phyloP scores from a whole-genome alignment of 2,888 invertebrate species.

The Parascotia fuliginaria region DNA sequence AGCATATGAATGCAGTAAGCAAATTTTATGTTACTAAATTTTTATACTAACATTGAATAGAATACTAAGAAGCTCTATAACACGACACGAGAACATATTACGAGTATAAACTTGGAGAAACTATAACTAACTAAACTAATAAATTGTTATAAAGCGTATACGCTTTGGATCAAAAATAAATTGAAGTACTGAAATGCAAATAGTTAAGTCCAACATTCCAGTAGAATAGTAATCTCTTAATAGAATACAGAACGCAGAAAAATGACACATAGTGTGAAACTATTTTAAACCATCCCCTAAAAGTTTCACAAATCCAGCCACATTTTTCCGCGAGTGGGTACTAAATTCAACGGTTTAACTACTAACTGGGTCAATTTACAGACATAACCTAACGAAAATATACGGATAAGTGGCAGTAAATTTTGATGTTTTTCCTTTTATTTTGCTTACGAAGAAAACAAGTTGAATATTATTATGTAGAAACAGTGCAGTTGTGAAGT shows the following conservation, averaged over 20 bases:
- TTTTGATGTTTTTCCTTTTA: constrained; percentile 1
- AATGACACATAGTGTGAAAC: constrained; percentile 4
- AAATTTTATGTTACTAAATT: constrained; percentile 30
- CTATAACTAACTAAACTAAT: not conserved
- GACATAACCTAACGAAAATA: constrained; percentile 10
- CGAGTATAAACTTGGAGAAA: not conserved
- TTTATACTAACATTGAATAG: constrained; percentile 11
- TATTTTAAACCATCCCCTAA: constrained; percentile 8
- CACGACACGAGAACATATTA: not conserved
- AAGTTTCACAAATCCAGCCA: constrained; percentile 6
- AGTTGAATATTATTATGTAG: constrained; percentile 33
- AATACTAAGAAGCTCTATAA: not conserved
- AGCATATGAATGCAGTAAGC: constrained; percentile 31
- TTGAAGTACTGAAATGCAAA: not conserved
- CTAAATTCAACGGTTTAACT: constrained; percentile 6
- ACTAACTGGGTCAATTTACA: constrained; percentile 12
- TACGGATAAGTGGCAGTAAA: constrained; percentile 7
- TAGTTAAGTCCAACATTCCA: not conserved
- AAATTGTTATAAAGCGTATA: not conserved
- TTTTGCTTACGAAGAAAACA: constrained; percentile 25
- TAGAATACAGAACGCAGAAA: not conserved
- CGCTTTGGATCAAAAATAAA: not conserved
- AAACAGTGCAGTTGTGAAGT: constrained; percentile 30
- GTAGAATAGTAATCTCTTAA: constrained; percentile 4
- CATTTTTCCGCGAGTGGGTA: constrained; percentile 1